These are phyloP conservation scores for Nyctibius grandis DNA, from an alignment of 2,797 vertebrate genomes.

Conservation along the genomic window DNA sequence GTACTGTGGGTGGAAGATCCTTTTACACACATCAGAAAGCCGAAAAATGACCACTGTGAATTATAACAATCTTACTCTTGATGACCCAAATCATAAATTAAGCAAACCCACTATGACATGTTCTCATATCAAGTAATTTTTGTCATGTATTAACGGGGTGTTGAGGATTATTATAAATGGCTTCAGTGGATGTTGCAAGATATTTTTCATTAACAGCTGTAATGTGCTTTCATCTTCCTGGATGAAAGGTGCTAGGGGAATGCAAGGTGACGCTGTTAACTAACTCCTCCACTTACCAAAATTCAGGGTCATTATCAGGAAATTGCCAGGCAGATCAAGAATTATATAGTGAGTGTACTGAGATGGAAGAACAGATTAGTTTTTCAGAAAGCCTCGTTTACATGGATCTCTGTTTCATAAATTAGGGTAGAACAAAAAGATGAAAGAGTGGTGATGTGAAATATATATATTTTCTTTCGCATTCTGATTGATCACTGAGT, in stretches of 20 bases:
- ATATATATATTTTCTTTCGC: neutral
- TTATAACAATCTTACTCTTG: neutral
- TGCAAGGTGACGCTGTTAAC: neutral
- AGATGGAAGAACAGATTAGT: neutral
- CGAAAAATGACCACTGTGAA: neutral
- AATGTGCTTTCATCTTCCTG: neutral
- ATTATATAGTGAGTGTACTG: neutral
- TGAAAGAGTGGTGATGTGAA: neutral
- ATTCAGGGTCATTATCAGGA: neutral
- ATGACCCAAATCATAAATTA: neutral
- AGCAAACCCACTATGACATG: neutral
- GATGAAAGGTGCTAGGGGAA: neutral
- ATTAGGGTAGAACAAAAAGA: neutral
- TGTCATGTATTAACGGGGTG: neutral
- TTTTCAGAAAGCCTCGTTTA: neutral
- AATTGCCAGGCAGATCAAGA: neutral
- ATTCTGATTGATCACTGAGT: neutral
- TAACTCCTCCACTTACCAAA: neutral
- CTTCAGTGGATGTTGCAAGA: neutral
- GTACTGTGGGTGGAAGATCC: neutral
- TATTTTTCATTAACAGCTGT: neutral
- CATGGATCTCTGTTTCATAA: neutral
- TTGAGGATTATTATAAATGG: neutral
- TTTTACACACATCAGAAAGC: neutral
- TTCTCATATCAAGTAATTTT: neutral